Base-by-base conservation (phyloP, 2,113 vertebrate species). In the Notothenia coriiceps region DNA sequence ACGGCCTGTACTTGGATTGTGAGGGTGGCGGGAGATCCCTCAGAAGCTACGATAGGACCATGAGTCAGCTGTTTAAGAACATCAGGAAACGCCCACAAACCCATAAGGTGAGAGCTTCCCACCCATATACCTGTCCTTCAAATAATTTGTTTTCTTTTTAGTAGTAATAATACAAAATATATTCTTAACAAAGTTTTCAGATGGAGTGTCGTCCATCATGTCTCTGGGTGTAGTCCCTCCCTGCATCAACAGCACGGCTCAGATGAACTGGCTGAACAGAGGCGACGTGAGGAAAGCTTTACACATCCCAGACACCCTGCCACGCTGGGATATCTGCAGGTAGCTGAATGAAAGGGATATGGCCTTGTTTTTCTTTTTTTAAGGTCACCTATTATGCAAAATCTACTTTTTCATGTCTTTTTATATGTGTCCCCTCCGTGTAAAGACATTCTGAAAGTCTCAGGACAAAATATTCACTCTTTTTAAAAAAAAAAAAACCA, bases 291-390 rank as follows among this genome's bases (percentile, higher is more conserved):
- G 92, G 78, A 94, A 94, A 74, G 95, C 93, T 2, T 74, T 96
- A 6, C 95, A 96, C 82, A 94, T 96, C 43, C 92, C 93, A 29
- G 94, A 91, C 55, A 73, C 10, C 0, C 89, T 95, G 46, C 94
- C 94, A 7, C 50, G 84, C 0, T 96, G 95, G 95, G 94, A 95
- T 71, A 25, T 95, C 56, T 96, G 95, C 94, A 96, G 92, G 95
- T 95, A 84, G 40, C 0, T 20, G 54, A 79, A 72, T 10, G 2
- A 56, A 47, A 7, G 10, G 5, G 0, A 64, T 4, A 1, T 54
- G 7, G 9, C 35, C 35, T 40, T 40, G 35, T 40, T 40, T 40
- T 29, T 29, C 3, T 29, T 29, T 29, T 29, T 29, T 4, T 29
- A 29, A 29, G 29, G 29, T 29, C 29, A 29, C 29, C 29, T 29